Evolutionary conservation across 2,888 invertebrate species (phyloP).

Genomic region (Xestobium rufovillosum): DNA sequence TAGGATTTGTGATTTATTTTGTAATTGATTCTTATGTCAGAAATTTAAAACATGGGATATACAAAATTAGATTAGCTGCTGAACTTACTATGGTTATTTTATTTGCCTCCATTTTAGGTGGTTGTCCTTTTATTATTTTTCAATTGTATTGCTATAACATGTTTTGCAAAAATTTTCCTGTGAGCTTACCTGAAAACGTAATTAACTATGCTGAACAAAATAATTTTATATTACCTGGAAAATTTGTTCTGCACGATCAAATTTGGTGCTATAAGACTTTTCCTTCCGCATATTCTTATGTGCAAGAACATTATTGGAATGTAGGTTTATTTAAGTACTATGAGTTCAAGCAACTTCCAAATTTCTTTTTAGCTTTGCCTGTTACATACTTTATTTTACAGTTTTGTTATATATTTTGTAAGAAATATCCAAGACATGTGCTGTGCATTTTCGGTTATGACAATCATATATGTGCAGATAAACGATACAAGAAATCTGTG

Average conservation of each 20-base stretch:
- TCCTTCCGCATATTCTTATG: slow-evolving; percentile 75
- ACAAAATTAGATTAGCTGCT: slow-evolving; percentile 9
- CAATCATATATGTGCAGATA: no score
- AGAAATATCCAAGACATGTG: no score
- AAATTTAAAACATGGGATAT: slow-evolving; percentile 22
- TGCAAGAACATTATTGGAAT: slow-evolving; percentile 91
- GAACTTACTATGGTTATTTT: slow-evolving; percentile 9
- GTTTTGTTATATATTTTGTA: slow-evolving; percentile 52
- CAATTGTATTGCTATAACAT: slow-evolving; percentile 65
- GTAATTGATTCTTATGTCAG: slow-evolving; percentile 40
- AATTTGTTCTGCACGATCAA: slow-evolving; percentile 41
- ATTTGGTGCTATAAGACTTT: slow-evolving; percentile 65
- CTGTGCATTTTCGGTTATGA: no score
- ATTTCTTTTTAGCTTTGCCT: slow-evolving; percentile 85
- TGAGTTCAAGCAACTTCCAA: slow-evolving; percentile 83
- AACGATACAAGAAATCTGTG: no score
- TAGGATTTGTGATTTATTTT: slow-evolving; percentile 67
- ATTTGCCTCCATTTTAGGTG: slow-evolving; percentile 22
- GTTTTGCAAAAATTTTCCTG: slow-evolving; percentile 55
- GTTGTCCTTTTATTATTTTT: slow-evolving; percentile 51
- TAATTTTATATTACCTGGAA: slow-evolving; percentile 57
- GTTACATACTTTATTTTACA: slow-evolving; percentile 57
- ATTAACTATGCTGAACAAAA: slow-evolving; percentile 47
- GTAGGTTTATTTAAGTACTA: slow-evolving; percentile 90
- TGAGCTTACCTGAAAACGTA: slow-evolving; percentile 53